Base-by-base conservation (phyloP, 2,113 vertebrate genomes). In the Vanacampus margaritifer region DNA sequence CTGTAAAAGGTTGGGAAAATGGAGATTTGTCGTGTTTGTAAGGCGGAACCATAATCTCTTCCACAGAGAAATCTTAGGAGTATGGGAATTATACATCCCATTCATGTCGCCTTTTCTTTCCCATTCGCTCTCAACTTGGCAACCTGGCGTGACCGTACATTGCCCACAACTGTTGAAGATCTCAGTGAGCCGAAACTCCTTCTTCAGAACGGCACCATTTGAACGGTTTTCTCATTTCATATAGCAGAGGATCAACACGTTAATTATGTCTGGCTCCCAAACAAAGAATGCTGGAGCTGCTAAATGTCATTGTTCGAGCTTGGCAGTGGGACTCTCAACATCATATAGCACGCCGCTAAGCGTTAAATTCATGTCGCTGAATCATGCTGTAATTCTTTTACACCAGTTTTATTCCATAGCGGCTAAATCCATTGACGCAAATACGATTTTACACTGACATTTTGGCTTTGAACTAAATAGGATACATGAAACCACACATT, bases 1-100 rank as follows among this genome's bases (percentile, higher is more conserved):
- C 76, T 81, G 77, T 86, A 82, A 86, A 90, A 88, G 84, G 84
- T 85, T 85, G 81, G 75, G 74, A 82, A 89, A 87, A 88, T 85
- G 69, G 73, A 84, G 86, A 89, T 89, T 88, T 86, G 79, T 80
- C 73, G 50, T 85, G 84, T 86, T 87, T 87, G 84, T 88, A 78
- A 82, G 75, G 85, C 64, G 26, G 60, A 88, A 73, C 71, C 64
- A 71, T 86, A 87, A 90, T 88, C 82, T 85, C 75, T 68, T 79
- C 71, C 71, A 78, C 67, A 56, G 75, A 76, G 73, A 79, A 82
- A 84, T 83, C 61, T 61, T 71, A 70, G 77, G 77, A 74, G 65
- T 72, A 79, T 78, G 77, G 60, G 81, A 85, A 80, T 84, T 51
- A 66, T 79, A 53, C 39, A 24, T 70, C n/a, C 39, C 26, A 1